Evolutionary conservation across 2,113 vertebrate genomes (phyloP), one percentile per base, ranked within the genome.

Genomic region (Nothoprocta perdicaria): DNA sequence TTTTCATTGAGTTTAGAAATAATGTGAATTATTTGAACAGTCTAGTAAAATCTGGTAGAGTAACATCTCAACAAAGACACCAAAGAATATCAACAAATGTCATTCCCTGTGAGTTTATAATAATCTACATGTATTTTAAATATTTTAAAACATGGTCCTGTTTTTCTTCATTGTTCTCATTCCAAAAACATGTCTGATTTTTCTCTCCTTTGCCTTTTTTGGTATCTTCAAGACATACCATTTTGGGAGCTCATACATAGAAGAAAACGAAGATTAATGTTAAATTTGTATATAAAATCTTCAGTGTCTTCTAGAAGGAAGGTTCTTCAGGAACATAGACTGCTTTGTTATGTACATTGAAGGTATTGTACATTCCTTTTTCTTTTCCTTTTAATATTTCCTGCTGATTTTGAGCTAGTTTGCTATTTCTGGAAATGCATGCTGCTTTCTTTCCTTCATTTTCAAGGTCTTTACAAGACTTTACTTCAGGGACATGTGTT

Each of bases 21-120:
- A 2, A 57, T 48, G 1, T 12, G 1, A 81, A 1, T 61, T 60
- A 29, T 5, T 55, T 43, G 5, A 27, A 53, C 12, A 12, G 7
- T 53, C 13, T 17, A 50, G 7, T 5, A 88, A 84, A 84, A 79
- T 8, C 4, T 13, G 3, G 6, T 46, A 18, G 5, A 78, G 3
- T 23, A 38, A 52, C 6, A 38, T 71, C 26, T 66, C 40, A 31
- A 16, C 19, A 43, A 27, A 62, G 5, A 8, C 33, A 48, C 12
- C 6, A 22, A 19, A n/a, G 12, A 4, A 23, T 60, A 31, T 41
- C 6, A 83, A 9, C 10, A 55, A 85, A 74, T 12, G 31, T 24
- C 41, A 78, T 7, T 29, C 16, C 6, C 76, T 31, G 7, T 16
- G 31, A 12, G 4, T 78, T 91, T 67, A 43, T 13, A 82, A 19